A percentile compares a stretch with the other conserved stretches of the same genome.
Conservation (phyloP, 2,888 invertebrate species). For the Stomorhina lunata region DNA sequence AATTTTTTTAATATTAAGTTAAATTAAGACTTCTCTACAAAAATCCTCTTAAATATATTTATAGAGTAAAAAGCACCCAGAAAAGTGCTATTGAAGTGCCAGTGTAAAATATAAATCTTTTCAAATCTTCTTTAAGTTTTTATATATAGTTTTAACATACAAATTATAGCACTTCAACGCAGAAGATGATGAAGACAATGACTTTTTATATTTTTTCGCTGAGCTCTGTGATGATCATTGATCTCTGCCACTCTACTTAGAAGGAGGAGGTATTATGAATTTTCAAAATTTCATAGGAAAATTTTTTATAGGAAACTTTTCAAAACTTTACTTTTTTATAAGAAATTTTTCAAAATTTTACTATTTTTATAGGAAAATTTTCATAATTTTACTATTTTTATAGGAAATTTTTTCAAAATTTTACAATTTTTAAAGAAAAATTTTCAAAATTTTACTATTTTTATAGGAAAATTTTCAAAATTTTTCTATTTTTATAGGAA, state of each 20-base stretch:
- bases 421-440: too few relatives aligned
- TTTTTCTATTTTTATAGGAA: too few relatives aligned
- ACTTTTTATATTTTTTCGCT: background rate
- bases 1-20: slow-evolving; percentile 8
- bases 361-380: too few relatives aligned
- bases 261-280: background rate
- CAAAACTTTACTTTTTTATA: too few relatives aligned
- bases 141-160: slow-evolving; percentile 23
- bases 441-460: too few relatives aligned
- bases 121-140: slow-evolving; percentile 32
- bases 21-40: background rate
- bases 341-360: too few relatives aligned
- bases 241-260: background rate
- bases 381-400: too few relatives aligned
- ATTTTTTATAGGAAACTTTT: background rate
- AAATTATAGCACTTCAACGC: slow-evolving; percentile 48
- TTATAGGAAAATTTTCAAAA: too few relatives aligned
- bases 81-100: background rate
- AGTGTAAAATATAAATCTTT: slow-evolving; percentile 45
- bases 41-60: slow-evolving; percentile 31
- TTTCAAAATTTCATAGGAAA: background rate
- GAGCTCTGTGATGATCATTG: slow-evolving; percentile 16
- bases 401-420: too few relatives aligned
- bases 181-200: background rate
- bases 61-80: background rate